Base-by-base conservation (phyloP, 1,140 invertebrate species). In the Calephelis nemesis region DNA sequence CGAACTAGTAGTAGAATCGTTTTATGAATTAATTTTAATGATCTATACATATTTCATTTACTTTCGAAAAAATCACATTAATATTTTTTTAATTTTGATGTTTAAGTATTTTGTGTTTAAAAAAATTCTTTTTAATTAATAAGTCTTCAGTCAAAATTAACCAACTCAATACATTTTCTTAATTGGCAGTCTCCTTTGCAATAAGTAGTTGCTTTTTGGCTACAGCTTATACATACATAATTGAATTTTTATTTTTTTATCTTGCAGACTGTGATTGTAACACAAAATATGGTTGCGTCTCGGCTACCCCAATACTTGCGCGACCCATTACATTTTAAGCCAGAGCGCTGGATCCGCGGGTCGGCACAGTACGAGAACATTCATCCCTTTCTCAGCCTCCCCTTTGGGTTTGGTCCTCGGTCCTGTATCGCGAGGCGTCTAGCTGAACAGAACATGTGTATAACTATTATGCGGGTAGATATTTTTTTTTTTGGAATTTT, bases 351-450 rank as follows among this genome's bases (percentile, higher is more conserved):
- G 96, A 78, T 96, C 2, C 93, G 93, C 60, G 86, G 83, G 52
- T 84, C 91, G 60, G 65, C 77, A 9, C 54, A 81, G 5, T 92
- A 92, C 74, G 93, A 93, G 76, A 89, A 93, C 9, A 79, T 94
- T 54, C 94, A 97, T 91, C 97, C 97, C 0, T 98, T 95, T 85
- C 86, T 97, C 4, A 93, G 96, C 5, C 81, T 98, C 54, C 97
- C 98, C 0, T 99, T 98, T 90, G 97, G 98, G 0, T 96, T 97
- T 87, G 98, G 98, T 0, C 94, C 96, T 30, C 92, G 98, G 69
- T 94, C 96, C 9, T 99, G 98, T 76, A 97, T 98, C 62, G 98
- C 97, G 2, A 93, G 96, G 79, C 93, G 97, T 81, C 92, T 98
- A 60, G 97, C 97, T 7, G 97, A 98, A 81, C 97, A 98, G 87